Evolutionary conservation across 2,797 vertebrate species (phyloP).

Genomic region (Menidia menidia): DNA sequence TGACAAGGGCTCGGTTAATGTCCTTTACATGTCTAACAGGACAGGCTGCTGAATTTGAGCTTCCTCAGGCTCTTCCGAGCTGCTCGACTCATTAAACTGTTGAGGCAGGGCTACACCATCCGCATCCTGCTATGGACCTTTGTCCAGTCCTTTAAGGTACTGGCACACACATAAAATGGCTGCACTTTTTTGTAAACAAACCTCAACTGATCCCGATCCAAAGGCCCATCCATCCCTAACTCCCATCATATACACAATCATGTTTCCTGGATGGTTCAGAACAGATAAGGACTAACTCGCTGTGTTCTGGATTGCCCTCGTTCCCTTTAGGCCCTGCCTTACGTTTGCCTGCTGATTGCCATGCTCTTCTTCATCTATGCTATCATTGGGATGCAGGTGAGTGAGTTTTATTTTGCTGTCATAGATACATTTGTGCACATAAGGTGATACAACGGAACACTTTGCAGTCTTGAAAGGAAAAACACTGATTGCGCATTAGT

Average conservation of each 20-base stretch:
- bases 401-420: slow-evolving; percentile 35
- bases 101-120: slow-evolving; percentile 97
- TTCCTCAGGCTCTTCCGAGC: slow-evolving; percentile 95
- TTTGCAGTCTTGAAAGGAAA: not conserved
- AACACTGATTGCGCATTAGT: not conserved
- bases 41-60: slow-evolving; percentile 94
- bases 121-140: slow-evolving; percentile 98
- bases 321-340: slow-evolving; percentile 90
- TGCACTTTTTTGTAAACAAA: not conserved
- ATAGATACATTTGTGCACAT: not conserved
- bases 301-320: slow-evolving; percentile 39
- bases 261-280: slow-evolving; percentile 21
- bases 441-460: no score
- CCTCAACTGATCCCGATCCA: not conserved
- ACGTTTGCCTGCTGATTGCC: slow-evolving; percentile 96
- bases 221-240: not conserved
- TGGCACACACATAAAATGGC: not conserved
- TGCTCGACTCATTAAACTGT: slow-evolving; percentile 94
- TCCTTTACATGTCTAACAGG: slow-evolving; percentile 76
- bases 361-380: slow-evolving; percentile 99
- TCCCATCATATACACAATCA: slow-evolving; percentile 8
- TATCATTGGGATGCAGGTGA: slow-evolving; percentile 99
- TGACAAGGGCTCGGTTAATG: slow-evolving; percentile 3
- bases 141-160: slow-evolving; percentile 98
- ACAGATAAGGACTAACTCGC: slow-evolving; percentile 17